Conservation (phyloP, 37 sponge, comb jelly and placozoan genomes). For the Amphimedon queenslandica region DNA sequence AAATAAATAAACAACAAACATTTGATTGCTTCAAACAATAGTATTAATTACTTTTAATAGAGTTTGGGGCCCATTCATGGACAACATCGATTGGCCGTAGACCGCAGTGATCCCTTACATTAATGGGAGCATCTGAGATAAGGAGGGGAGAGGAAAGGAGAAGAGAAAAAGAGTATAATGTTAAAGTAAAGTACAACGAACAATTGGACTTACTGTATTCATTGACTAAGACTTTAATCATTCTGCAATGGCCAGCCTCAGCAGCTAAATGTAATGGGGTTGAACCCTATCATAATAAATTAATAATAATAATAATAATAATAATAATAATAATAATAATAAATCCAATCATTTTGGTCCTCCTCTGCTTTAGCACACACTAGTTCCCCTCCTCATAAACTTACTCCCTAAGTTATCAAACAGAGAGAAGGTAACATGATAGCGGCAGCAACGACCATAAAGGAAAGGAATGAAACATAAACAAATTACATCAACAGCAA, state of each 20-base stretch:
- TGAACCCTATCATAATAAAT: slow-evolving; percentile 24
- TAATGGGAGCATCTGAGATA: slow-evolving; percentile 24
- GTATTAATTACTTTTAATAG: slow-evolving; percentile 34
- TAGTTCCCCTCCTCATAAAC: too few relatives aligned
- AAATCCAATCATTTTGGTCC: too few relatives aligned
- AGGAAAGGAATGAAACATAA: too few relatives aligned
- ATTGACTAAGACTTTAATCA: slow-evolving; percentile 30
- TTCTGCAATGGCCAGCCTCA: slow-evolving; percentile 57
- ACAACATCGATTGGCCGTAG: slow-evolving; percentile 25
- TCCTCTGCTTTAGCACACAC: too few relatives aligned
- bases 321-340: not conserved
- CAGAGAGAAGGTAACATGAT: too few relatives aligned
- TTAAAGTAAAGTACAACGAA: not conserved
- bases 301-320: not conserved
- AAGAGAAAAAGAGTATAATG: not conserved
- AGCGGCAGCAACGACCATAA: too few relatives aligned
- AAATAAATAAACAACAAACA: too few relatives aligned
- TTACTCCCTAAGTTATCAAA: slow-evolving; percentile 16
- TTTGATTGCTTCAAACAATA: too few relatives aligned
- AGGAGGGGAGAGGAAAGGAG: not conserved
- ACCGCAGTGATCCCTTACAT: slow-evolving; percentile 43
- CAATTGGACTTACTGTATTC: slow-evolving; percentile 33
- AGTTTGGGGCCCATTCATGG: slow-evolving; percentile 2
- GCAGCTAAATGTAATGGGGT: slow-evolving; percentile 75
- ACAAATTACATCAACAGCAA: too few relatives aligned